Base-by-base conservation (phyloP, 2,113 vertebrate genomes). In the Nesospiza acunhae region DNA sequence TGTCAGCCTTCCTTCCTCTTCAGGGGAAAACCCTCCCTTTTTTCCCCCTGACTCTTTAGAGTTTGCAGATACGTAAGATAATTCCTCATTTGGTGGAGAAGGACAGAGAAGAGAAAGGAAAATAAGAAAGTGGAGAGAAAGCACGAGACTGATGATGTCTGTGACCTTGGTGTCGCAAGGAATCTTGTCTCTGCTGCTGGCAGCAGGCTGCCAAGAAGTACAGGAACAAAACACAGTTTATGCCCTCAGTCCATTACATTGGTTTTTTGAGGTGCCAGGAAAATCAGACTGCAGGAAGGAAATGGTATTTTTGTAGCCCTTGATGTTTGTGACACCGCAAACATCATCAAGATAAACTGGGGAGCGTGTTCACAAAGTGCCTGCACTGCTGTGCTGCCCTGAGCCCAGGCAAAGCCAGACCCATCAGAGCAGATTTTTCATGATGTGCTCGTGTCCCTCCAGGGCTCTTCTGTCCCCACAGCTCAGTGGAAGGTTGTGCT, bases 161-260 rank as follows among this genome's bases (percentile, higher is more conserved):
- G 39, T 93, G 96, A 87, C 85, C 89, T 96, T 94, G 78, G 23
- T 95, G 75, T 69, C 70, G 68, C 39, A 41, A 46, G 28, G 42
- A 92, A 66, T 63, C 46, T 53, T 66, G 60, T 87, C 88, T 85
- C 74, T 55, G 0, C 16, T 55, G 58, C 69, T 84, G 74, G 55
- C 50, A 84, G 52, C 22, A 75, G 39, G 5, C 69, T 84, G 16
- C 37, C 60, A 46, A 26, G 56, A 87, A 62, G 5, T 49, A 7
- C 2, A 5, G 55, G 50, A 69, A 8, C 53, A 50, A 50, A 92
- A 58, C 63, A 6, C n/a, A 79, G 2, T 52, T 41, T 46, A 30
- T 82, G 62, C 37, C 50, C 50, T 83, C 62, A 52, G 17, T 14
- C 82, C 49, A 26, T 66, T 60, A 3, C 47, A 15, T 55, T 81